Evolutionary conservation across 92 coral and sea anemone species (phyloP).

Genomic region (Parazoanthus darwini): DNA sequence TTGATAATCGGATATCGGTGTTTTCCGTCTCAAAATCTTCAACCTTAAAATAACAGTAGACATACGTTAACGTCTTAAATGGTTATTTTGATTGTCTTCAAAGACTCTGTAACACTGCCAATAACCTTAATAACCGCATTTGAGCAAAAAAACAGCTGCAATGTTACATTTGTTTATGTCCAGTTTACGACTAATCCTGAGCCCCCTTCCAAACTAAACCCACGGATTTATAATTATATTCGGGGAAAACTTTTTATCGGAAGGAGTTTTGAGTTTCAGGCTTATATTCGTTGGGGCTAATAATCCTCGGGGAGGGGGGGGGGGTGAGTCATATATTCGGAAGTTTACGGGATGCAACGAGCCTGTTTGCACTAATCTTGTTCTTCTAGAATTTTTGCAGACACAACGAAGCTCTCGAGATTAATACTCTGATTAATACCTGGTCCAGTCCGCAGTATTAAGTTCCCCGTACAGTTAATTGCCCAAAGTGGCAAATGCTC

Average conservation of each 20-base stretch:
- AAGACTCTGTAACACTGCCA: not conserved
- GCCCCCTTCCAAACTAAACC: not conserved
- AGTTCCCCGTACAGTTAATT: no score
- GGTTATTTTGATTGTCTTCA: no score
- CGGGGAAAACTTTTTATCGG: not conserved
- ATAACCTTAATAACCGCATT: slow-evolving; percentile 6
- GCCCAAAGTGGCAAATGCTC: no score
- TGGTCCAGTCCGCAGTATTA: no score
- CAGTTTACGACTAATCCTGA: slow-evolving; percentile 8
- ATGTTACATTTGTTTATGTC: slow-evolving; percentile 5
- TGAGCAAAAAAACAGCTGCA: slow-evolving; percentile 8
- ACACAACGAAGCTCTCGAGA: not conserved
- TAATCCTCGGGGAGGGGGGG: no score
- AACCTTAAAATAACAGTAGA: no score
- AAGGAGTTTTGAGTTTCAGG: slow-evolving; percentile 8
- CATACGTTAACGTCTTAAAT: no score
- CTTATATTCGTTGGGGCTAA: not conserved
- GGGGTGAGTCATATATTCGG: not conserved
- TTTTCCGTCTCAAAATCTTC: not conserved
- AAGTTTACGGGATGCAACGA: not conserved
- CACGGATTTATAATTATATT: no score
- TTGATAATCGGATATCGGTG: slow-evolving; percentile 4
- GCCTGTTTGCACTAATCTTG: slow-evolving; percentile 1
- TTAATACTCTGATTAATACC: not conserved
- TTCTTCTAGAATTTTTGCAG: not conserved